Base-by-base conservation (phyloP, 2,888 invertebrate genomes). In the Orthonychiurus folsomi region DNA sequence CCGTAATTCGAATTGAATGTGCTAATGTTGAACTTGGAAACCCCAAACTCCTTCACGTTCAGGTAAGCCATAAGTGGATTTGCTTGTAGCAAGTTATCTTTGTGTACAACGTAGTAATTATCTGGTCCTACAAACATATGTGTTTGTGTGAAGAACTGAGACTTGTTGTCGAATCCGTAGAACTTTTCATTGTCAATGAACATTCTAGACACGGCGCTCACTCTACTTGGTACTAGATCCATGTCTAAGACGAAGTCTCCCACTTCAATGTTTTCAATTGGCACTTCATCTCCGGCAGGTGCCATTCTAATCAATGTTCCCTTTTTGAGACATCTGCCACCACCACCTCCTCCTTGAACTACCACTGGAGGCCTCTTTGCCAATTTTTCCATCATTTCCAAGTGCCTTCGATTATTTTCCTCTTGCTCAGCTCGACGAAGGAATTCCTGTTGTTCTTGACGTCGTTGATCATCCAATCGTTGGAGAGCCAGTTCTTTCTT, bases 251-350 rank as follows among this genome's bases (percentile, higher is more conserved):
- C 15, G 9, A 37, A 9, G 15, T 37, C 37, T 9, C 37, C 37
- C 15, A 37, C 37, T 37, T 37, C 15, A 37, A 37, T 37, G 15
- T 37, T 37, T 37, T 68, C 66, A 12, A 68, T 64, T 1, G 21
- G 1, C 20, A 54, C 65, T 57, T 61, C 54, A 20, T 2, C 48
- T 2, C 20, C 21, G 23, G 64, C 57, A 2, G 56, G 59, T 55
- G 61, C 26, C n/a, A n/a, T n/a, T 0, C 58, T 15, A 24, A 68
- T 68, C 50, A 47, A 37, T 1, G 66, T 66, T 23, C 65, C 68
- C 26, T 25, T 18, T 50, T 62, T 64, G 20, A 68, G 28, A 52
- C 68, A 68, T n/a, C n/a, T n/a, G n/a, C n/a, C n/a, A 21, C 37
- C 37, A 37, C 15, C 37, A 9, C 37, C 37, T 9, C 37, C 37